Evolutionary conservation across 2,797 vertebrate species (phyloP), one percentile per base, ranked within the genome.

Genomic region (Sarcoramphus papa): DNA sequence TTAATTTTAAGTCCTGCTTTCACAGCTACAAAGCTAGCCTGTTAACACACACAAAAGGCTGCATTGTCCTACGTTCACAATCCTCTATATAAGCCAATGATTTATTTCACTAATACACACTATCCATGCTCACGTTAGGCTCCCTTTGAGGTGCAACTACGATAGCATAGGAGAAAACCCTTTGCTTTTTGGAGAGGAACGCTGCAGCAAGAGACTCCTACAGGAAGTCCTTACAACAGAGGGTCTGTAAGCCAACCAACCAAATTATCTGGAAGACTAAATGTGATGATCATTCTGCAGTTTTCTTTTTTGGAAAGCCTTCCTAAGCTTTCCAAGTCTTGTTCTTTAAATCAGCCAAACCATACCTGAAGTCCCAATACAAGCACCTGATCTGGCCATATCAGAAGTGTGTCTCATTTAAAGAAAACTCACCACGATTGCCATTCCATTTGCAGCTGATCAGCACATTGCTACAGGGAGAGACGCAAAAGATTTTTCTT

Each of bases 401-500:
- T 17, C n/a, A 21, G 16, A 72, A 41, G 24, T 2, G 12, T 33
- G 11, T 40, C 69, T 50, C 23, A 12, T 31, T 53, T 7, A 30
- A 53, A 40, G 47, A 59, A 76, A 57, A 2, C 35, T 45, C 51
- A 30, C 9, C 41, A 7, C 43, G 69, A 8, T 5, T 17, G 28
- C 73, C 80, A 15, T 27, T 65, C 70, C 59, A 14, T 5, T 47
- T 0, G 1, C 40, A 31, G 67, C 31, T 10, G 25, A 48, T 33
- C 67, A 53, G 56, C 45, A 82, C 30, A 6, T 30, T 31, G 43
- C 72, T 67, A 8, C 40, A 65, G 25, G n/a, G 56, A 76, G 41
- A 88, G 56, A 74, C 0, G 0, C 56, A 51, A 5, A 41, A 20
- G 21, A 33, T 24, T 6, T 43, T 31, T 28, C 16, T 4, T 2